Evolutionary conservation across 2,113 vertebrate genomes (phyloP), one percentile per base, ranked within the genome.

Genomic region (Hemibagrus wyckioides): DNA sequence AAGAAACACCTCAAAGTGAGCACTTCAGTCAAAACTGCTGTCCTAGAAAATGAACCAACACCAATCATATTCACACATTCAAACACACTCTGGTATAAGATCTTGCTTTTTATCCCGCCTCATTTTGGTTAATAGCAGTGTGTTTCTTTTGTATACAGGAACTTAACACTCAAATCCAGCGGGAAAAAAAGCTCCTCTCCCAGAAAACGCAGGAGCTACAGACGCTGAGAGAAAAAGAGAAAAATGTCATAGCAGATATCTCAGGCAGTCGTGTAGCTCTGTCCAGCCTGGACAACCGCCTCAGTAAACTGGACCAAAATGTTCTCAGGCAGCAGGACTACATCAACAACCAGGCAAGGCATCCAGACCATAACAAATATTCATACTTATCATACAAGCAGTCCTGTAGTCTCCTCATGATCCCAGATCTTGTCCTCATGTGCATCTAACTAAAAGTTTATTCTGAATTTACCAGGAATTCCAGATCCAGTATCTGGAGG

Each of bases 1-100:
- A 97, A 99, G 88, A 96, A 94, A 91, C 81, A 3, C 7, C 90
- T 96, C 13, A 97, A 96, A 95, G 98, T 98, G 89, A 89, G 89
- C 8, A 30, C 54, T 48, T 13, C 39, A 41, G 15, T 41, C 36
- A 39, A 30, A 30, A n/a, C 63, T 65, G 63, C 30, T 36, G 9
- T 48, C 13, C 0, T 5, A 14, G 44, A 50, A 21, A 73, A 73
- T 39, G 9, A 41, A 41, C 25, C 36, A 73, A 41, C 19, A 44
- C 23, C 23, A 9, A 25, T 41, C 67, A 44, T 28, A 4, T 44
- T 75, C 23, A 23, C 44, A 23, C 25, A 10, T 79, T 79, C 25
- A 63, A 48, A 23, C 8, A 11, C 13, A 2, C 33, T 80, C 7
- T 57, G 6, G 3, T 33, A 30, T 23, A 81, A 19, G 1, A n/a